Conservation (phyloP, 2,888 invertebrate species). For the Pediacus dermestoides region DNA sequence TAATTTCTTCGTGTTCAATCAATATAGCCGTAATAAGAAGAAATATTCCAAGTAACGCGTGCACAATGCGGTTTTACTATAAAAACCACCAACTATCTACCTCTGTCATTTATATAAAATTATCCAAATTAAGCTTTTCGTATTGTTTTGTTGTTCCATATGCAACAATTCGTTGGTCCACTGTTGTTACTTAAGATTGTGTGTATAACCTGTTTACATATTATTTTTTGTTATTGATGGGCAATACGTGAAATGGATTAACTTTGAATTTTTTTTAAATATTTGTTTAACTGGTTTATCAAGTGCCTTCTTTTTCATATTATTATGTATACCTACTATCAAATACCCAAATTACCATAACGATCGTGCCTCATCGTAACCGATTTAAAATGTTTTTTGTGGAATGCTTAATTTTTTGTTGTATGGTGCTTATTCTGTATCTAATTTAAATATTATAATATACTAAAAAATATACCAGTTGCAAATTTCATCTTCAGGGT, state of each 20-base stretch:
- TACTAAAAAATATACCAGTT: no score
- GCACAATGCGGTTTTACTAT: constrained; percentile 34
- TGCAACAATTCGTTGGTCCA: constrained; percentile 18
- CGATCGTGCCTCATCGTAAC: no score
- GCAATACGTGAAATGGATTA: constrained; percentile 31
- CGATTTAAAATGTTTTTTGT: no score
- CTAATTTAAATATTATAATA: no score
- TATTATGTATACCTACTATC: no score
- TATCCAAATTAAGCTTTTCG: constrained; percentile 20
- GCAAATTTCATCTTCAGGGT: no score
- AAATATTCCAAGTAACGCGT: constrained; percentile 34
- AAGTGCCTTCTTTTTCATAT: no score
- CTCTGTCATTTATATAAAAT: constrained; percentile 32
- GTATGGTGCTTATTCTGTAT: no score
- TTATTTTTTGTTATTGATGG: constrained; percentile 32
- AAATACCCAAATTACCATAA: no score
- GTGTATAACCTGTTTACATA: constrained; percentile 34
- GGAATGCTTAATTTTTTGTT: no score
- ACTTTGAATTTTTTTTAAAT: no score
- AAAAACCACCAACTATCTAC: constrained; percentile 34
- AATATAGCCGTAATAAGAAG: constrained; percentile 35
- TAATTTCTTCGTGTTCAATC: constrained; percentile 38
- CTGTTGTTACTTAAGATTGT: constrained; percentile 32
- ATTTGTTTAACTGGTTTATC: no score
- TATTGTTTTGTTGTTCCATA: constrained; percentile 13